Conservation (phyloP, 2,888 invertebrate genomes). For the Drosophila mayaguana region DNA sequence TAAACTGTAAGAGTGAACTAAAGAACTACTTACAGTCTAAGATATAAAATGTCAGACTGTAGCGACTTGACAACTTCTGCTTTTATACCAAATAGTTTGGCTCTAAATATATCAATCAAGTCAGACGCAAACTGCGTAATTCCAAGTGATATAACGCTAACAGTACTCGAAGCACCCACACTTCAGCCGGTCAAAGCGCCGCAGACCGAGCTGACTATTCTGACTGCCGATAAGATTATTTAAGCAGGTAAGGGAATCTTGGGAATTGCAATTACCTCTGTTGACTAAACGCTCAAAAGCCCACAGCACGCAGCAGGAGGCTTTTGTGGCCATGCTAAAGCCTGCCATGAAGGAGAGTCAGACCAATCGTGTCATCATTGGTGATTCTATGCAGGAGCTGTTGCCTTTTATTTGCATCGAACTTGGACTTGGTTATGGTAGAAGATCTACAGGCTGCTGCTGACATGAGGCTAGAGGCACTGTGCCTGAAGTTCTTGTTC, state of each 20-base stretch:
- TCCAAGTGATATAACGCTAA: no score
- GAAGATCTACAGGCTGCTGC: neutral
- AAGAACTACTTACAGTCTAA: no score
- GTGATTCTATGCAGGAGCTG: neutral
- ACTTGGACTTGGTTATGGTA: no score
- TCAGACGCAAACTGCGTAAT: no score
- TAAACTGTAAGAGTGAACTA: no score
- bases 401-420: neutral
- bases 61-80: no score
- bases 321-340: neutral
- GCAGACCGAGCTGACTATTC: no score
- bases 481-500: neutral
- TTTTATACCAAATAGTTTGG: no score
- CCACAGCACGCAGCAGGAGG: neutral
- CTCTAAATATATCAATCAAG: no score
- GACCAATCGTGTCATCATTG: neutral
- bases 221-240: neutral
- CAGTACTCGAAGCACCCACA: no score
- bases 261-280: neutral
- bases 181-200: no score
- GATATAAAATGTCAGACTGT: no score
- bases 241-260: neutral
- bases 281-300: neutral
- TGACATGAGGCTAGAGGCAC: neutral
- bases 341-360: slow-evolving; percentile 1